phyloP scores from a whole-genome alignment of 92 coral and sea anemone species.

The Siderastrea siderea region DNA sequence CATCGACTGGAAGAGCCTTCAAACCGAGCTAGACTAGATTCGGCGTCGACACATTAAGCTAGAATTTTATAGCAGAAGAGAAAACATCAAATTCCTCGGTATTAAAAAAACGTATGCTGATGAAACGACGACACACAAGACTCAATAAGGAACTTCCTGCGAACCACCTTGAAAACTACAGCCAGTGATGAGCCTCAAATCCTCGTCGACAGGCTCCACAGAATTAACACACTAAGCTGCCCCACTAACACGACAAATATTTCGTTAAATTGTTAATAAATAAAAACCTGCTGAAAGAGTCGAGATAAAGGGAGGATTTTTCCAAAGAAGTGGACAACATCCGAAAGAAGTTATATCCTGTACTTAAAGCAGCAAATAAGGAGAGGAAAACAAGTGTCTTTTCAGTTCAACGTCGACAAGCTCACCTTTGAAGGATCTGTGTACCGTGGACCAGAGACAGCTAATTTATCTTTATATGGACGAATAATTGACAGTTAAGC shows the following conservation, averaged over 20 bases:
- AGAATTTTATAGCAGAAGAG: slow-evolving; percentile 2
- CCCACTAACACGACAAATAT: slow-evolving; percentile 10
- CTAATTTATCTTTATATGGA: slow-evolving; percentile 27
- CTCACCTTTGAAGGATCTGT: slow-evolving; percentile 27
- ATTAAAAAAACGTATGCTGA: not conserved
- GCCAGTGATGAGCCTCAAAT: not conserved
- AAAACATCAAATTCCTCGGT: slow-evolving; percentile 4
- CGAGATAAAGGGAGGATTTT: slow-evolving; percentile 32
- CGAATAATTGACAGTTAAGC: slow-evolving; percentile 3
- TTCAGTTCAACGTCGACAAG: slow-evolving; percentile 47
- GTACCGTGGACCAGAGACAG: slow-evolving; percentile 46
- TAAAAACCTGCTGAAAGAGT: slow-evolving; percentile 26
- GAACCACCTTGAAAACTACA: not conserved
- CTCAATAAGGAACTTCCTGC: not conserved
- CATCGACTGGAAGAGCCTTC: not conserved
- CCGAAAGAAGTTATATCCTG: slow-evolving; percentile 34
- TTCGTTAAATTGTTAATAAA: not conserved
- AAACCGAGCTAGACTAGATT: not conserved
- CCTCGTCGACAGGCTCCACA: not conserved
- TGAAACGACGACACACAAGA: not conserved
- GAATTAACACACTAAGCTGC: not conserved
- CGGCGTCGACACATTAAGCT: slow-evolving; percentile 1
- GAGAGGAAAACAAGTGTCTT: slow-evolving; percentile 9
- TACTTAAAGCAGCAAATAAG: slow-evolving; percentile 35
- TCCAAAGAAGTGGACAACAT: slow-evolving; percentile 39